Evolutionary conservation across 2,888 invertebrate genomes (phyloP).

Genomic region (Dusona sp.): DNA sequence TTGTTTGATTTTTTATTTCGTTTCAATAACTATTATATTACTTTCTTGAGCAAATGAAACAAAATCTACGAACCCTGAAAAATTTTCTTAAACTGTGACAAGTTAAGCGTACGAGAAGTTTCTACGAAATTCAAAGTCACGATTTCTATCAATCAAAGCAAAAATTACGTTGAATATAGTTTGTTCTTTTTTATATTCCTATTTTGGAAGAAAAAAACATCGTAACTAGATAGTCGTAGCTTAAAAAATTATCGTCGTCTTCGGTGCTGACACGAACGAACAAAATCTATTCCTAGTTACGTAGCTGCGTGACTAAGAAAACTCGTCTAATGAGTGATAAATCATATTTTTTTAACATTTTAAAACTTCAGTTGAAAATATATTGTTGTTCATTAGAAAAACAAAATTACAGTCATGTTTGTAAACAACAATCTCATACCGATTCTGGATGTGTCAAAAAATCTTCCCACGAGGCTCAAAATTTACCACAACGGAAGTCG

Average conservation of each 20-base stretch:
- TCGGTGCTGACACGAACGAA: slow-evolving; percentile 60
- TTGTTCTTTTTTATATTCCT: slow-evolving; percentile 1
- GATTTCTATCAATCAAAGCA: slow-evolving; percentile 16
- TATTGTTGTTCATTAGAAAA: slow-evolving; percentile 8
- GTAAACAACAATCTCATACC: neutral
- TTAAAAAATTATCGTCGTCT: slow-evolving; percentile 54
- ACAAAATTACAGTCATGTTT: neutral
- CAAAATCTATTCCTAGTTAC: slow-evolving; percentile 10
- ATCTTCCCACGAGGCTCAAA: neutral
- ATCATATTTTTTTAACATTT: slow-evolving; percentile 15
- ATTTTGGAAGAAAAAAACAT: neutral
- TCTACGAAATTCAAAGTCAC: slow-evolving; percentile 3
- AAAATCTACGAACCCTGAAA: neutral
- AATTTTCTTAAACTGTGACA: slow-evolving; percentile 14
- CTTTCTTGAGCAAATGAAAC: slow-evolving; percentile 8
- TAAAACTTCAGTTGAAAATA: neutral
- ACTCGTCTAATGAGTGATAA: slow-evolving; percentile 10
- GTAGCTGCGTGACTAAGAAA: neutral
- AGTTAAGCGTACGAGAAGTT: slow-evolving; percentile 2
- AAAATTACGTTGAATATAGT: slow-evolving; percentile 2
- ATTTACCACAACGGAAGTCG: neutral
- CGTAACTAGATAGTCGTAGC: slow-evolving; percentile 12
- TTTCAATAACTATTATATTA: neutral
- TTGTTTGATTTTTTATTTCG: neutral
- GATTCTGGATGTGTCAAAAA: neutral